phyloP scores from a whole-genome alignment of 2,888 invertebrate species.

The Terebella lapidaria region DNA sequence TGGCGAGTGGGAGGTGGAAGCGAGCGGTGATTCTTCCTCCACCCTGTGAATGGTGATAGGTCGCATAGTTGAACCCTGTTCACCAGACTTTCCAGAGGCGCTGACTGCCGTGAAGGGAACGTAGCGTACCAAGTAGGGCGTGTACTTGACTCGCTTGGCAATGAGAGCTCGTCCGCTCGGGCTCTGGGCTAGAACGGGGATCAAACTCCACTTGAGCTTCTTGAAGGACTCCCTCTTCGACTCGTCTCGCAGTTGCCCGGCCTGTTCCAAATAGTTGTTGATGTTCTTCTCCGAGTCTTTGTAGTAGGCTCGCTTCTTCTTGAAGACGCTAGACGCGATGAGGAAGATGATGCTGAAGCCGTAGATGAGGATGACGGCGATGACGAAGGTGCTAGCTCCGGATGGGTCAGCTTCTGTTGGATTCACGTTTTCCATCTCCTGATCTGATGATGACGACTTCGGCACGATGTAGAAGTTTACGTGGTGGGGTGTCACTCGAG shows the following conservation, averaged over 20 bases:
- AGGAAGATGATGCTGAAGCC: conserved; percentile 16
- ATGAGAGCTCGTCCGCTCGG: neutral
- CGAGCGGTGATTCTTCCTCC: too few relatives aligned
- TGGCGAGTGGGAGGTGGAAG: too few relatives aligned
- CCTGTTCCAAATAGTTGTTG: conserved; percentile 1
- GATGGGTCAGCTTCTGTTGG: conserved; percentile 3
- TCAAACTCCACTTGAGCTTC: conserved; percentile 8
- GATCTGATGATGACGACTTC: too few relatives aligned
- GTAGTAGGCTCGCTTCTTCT: conserved; percentile 1
- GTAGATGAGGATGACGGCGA: conserved; percentile 16
- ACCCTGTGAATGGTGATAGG: too few relatives aligned
- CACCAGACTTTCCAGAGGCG: too few relatives aligned
- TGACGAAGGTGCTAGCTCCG: conserved; percentile 11
- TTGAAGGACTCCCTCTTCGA: neutral
- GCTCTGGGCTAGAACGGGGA: conserved; percentile 7
- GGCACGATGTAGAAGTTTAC: too few relatives aligned
- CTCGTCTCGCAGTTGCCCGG: neutral
- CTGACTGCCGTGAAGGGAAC: too few relatives aligned
- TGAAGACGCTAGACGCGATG: conserved; percentile 13
- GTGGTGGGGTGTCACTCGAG: too few relatives aligned
- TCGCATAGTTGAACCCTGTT: too few relatives aligned
- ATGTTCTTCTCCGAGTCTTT: neutral
- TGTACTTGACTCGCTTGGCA: neutral
- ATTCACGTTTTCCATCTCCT: too few relatives aligned
- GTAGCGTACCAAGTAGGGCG: neutral